Percentiles rank a stretch among this genome's conserved stretches.
Evolutionary conservation across 2,888 invertebrate genomes (phyloP).

Genomic region (Atherix ibis): DNA sequence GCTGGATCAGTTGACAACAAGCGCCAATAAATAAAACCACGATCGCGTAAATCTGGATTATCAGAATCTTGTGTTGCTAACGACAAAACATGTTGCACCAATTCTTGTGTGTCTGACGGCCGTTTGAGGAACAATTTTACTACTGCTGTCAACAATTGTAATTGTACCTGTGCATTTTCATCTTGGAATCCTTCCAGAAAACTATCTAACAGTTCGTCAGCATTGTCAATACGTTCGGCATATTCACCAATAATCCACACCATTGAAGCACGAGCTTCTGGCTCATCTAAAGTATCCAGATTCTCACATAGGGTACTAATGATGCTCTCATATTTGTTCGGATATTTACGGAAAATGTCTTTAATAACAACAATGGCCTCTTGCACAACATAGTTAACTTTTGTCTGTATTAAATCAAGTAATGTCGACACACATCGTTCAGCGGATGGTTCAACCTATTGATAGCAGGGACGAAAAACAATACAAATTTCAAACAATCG

Average conservation of each 20-base stretch:
- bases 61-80: conserved; percentile 85
- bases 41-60: conserved; percentile 94
- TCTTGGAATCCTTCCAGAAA: conserved; percentile 97
- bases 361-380: conserved; percentile 99
- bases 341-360: conserved; percentile 93
- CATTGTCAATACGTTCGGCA: conserved; percentile 98
- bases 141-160: conserved; percentile 93
- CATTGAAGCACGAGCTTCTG: conserved; percentile 97
- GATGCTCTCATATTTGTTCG: conserved; percentile 99
- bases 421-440: conserved; percentile 97
- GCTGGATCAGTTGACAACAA: conserved; percentile 96
- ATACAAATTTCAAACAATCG: too few relatives aligned
- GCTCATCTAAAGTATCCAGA: conserved; percentile 94
- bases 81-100: conserved; percentile 90
- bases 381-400: conserved; percentile 99
- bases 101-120: conserved; percentile 94
- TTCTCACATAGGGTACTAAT: conserved; percentile 98
- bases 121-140: conserved; percentile 97
- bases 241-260: conserved; percentile 94
- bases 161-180: conserved; percentile 91
- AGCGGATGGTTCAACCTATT: conserved; percentile 76
- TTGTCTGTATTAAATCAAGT: conserved; percentile 95
- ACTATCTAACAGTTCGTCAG: conserved; percentile 92
- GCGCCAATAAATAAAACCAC: conserved; percentile 99
- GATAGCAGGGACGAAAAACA: too few relatives aligned